Base-by-base conservation (phyloP, 2,797 vertebrate genomes). In the Labroides dimidiatus region DNA sequence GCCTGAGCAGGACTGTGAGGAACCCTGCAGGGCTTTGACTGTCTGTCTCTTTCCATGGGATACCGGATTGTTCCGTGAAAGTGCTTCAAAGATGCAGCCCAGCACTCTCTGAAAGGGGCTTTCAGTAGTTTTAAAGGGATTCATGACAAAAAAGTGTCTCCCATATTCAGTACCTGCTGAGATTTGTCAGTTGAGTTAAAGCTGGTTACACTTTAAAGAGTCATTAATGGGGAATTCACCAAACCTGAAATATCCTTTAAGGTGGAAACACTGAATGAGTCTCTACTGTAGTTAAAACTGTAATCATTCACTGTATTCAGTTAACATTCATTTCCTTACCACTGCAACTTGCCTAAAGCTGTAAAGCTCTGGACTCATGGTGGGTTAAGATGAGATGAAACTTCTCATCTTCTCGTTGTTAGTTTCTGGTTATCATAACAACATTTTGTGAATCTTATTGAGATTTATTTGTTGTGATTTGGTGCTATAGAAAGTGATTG, bases 1-100 rank as follows among this genome's bases (percentile, higher is more conserved):
- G 94, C 80, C 90, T 90, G 89, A 87, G 86, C 91, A 92, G 67
- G 79, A 90, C 84, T 69, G 45, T 3, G 56, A 81, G 78, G 77
- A 88, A 70, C 90, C 90, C 90, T 71, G 83, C 80, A 77, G 88
- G 89, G 80, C 74, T 69, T 69, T 82, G 82, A 53, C 62, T 43
- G 73, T 54, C 79, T 80, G 80, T 68, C 69, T 87, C 78, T 78
- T 53, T 69, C 79, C 45, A 64, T 65, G 52, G 69, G 76, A 75
- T 62, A 16, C 56, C 24, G 68, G 56, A 44, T 49, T 23, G 27
- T 47, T 77, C 48, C 4, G 42, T 17, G 48, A 53, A 69, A 53
- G 54, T 11, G 3, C 20, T 62, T 37, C 23, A 49, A 50, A 53
- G 75, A 84, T 64, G 65, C 20, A 77, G 48, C 56, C 30, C 2